These are phyloP conservation scores for Thalpophila matura DNA, from an alignment of 2,888 invertebrate species.

Conservation along the genomic window DNA sequence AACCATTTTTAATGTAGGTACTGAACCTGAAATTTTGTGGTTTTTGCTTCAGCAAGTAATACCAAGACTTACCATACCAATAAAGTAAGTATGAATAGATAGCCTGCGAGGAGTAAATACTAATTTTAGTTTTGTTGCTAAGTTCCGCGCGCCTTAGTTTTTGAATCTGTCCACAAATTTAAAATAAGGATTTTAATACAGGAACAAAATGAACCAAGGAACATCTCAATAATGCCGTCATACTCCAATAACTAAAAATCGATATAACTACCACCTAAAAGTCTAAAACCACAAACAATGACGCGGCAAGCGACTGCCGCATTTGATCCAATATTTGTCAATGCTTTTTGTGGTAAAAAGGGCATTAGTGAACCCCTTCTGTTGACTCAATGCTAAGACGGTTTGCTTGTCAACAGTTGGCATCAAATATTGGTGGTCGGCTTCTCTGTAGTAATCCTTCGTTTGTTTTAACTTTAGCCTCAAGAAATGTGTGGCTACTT, in stretches of 20 bases:
- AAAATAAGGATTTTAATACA: no score
- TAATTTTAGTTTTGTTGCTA: no score
- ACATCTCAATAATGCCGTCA: conserved; percentile 32
- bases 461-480: conserved; percentile 60
- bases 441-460: conserved; percentile 83
- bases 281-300: conserved; percentile 59
- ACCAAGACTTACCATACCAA: no score
- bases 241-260: conserved; percentile 50
- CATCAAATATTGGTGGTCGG: conserved; percentile 86
- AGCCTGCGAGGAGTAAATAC: no score
- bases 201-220: no score
- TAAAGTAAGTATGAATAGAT: no score
- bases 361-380: conserved; percentile 90
- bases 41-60: no score
- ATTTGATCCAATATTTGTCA: conserved; percentile 82
- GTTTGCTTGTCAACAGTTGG: conserved; percentile 88
- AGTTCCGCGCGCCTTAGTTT: no score
- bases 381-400: conserved; percentile 87
- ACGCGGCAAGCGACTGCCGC: conserved; percentile 66
- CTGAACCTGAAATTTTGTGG: no score
- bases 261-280: conserved; percentile 35
- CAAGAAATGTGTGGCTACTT: conserved; percentile 56
- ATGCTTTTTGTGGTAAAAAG: conserved; percentile 89
- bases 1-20: no score
- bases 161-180: no score